Conservation (phyloP, 2,797 vertebrate species). For the Smutsia gigantea region DNA sequence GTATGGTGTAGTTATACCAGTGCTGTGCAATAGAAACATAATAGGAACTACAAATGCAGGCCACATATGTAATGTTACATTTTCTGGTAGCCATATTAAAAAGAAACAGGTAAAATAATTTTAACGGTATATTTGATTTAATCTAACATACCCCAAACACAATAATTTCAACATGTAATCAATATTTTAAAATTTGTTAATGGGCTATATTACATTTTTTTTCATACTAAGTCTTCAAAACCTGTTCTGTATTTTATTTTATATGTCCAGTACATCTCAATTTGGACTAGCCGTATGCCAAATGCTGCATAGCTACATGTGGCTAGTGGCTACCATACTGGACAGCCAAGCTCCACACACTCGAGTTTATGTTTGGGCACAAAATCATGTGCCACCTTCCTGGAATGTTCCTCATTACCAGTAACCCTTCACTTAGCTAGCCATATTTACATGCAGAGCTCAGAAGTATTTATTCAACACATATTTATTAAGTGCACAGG, state of each 20-base stretch:
- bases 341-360: background rate
- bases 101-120: constrained; percentile 14
- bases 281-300: background rate
- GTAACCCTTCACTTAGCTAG: background rate
- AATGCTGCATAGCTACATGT: background rate
- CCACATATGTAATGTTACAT: background rate
- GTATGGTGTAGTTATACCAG: background rate
- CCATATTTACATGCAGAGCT: background rate
- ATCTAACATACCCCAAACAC: background rate
- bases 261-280: background rate
- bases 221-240: background rate
- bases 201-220: background rate
- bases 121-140: background rate
- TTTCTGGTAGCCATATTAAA: background rate
- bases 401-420: background rate
- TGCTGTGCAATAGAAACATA: background rate
- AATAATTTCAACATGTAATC: background rate
- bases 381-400: background rate
- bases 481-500: no score
- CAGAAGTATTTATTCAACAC: background rate
- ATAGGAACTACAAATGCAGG: background rate
- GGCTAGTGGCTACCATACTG: background rate
- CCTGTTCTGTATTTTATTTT: background rate
- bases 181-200: background rate
- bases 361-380: background rate